Evolutionary conservation across 2,113 vertebrate genomes (phyloP).

Genomic region (Arizona elegans): DNA sequence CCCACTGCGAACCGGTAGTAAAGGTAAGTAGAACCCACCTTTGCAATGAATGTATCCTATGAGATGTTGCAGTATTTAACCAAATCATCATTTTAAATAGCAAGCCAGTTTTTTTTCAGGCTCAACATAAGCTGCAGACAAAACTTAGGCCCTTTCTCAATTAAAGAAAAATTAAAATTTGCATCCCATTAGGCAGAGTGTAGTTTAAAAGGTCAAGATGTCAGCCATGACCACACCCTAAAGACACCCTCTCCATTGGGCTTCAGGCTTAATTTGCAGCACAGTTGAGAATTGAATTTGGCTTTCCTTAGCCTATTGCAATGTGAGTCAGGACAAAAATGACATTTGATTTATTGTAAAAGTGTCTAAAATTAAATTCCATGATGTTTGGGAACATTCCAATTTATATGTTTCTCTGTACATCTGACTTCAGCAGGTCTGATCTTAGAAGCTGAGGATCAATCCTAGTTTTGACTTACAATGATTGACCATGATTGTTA

Average conservation of each 20-base stretch:
- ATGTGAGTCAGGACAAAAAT: not conserved
- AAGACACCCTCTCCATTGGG: not conserved
- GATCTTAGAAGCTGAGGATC: not conserved
- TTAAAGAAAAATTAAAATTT: not conserved
- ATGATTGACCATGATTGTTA: not conserved
- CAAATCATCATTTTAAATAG: not conserved
- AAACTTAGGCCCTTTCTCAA: not conserved
- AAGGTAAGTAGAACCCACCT: too few species aligned
- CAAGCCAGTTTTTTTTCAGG: not conserved
- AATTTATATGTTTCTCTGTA: not conserved
- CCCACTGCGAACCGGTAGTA: too few species aligned
- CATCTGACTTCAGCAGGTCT: not conserved
- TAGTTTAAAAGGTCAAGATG: not conserved
- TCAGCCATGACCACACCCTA: not conserved
- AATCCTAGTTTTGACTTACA: not conserved
- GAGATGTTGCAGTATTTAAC: not conserved
- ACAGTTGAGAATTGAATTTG: not conserved
- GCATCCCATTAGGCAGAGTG: not conserved
- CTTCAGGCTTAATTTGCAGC: not conserved
- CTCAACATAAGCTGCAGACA: not conserved
- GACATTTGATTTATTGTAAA: not conserved
- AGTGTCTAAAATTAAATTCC: not conserved
- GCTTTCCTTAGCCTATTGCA: not conserved
- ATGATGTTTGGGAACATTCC: not conserved
- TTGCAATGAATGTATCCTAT: too few species aligned